phyloP scores from a whole-genome alignment of 2,113 vertebrate species.

The Coryphaenoides rupestris region DNA sequence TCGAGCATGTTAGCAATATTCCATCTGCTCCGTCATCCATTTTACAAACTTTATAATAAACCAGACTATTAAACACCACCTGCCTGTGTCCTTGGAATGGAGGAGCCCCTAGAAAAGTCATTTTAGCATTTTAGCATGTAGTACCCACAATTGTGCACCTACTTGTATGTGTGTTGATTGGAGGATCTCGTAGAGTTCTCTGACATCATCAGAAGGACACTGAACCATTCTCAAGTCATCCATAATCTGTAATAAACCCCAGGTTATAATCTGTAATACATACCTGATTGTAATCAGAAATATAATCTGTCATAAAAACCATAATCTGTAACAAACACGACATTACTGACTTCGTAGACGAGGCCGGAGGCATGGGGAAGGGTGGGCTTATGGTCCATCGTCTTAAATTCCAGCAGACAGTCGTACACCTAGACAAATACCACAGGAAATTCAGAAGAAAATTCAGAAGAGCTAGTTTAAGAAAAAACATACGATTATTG shows the following conservation, averaged over 20 bases:
- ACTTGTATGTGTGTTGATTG: constrained; percentile 81
- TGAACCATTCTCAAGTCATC: constrained; percentile 27
- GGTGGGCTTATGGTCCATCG: constrained; percentile 64
- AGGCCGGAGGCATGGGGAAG: constrained; percentile 66
- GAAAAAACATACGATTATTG: too few species aligned
- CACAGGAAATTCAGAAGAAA: constrained; percentile 22
- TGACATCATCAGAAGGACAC: constrained; percentile 68
- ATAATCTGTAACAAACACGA: not conserved
- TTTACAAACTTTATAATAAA: too few species aligned
- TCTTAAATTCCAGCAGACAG: constrained; percentile 79
- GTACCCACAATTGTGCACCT: too few species aligned
- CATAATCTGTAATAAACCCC: constrained; percentile 45
- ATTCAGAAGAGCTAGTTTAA: too few species aligned
- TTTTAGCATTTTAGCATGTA: not conserved
- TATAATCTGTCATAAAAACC: not conserved
- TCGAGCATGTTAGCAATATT: too few species aligned
- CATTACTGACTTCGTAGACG: constrained; percentile 72
- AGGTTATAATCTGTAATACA: not conserved
- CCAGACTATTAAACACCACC: too few species aligned
- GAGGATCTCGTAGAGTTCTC: constrained; percentile 78
- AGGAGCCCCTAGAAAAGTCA: too few species aligned
- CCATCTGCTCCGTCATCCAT: too few species aligned
- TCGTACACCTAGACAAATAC: constrained; percentile 80
- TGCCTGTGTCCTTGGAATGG: too few species aligned
- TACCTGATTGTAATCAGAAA: not conserved